Percentiles rank a stretch among this genome's conserved stretches.
These are phyloP conservation scores for Cryptoblepharus egeriae DNA, from an alignment of 2,797 vertebrate genomes.

Conservation along the genomic window DNA sequence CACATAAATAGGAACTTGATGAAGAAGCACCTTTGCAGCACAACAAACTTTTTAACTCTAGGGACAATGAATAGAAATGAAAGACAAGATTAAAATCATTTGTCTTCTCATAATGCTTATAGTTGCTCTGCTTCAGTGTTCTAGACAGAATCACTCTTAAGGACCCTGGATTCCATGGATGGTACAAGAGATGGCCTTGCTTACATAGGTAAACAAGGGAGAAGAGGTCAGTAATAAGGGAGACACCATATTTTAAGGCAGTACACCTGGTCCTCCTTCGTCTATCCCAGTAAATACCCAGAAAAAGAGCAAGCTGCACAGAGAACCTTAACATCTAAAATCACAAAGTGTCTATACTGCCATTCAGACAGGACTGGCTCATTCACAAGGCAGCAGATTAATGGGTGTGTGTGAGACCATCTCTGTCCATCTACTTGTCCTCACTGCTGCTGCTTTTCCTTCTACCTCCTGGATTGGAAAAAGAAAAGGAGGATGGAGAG, in stretches of 20 bases:
- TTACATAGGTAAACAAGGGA: background rate
- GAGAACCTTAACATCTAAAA: background rate
- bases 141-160: background rate
- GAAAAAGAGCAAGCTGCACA: background rate
- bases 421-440: too few relatives aligned
- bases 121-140: background rate
- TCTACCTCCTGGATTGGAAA: too few relatives aligned
- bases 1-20: background rate
- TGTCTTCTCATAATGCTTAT: background rate
- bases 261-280: too few relatives aligned
- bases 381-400: too few relatives aligned
- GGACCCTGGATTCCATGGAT: background rate
- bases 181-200: background rate
- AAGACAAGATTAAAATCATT: background rate
- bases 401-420: too few relatives aligned
- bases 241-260: background rate
- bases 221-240: background rate
- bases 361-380: background rate
- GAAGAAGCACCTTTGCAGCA: background rate
- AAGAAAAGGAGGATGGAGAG: too few relatives aligned
- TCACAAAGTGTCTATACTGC: too few relatives aligned
- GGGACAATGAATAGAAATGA: background rate
- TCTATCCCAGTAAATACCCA: background rate
- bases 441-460: too few relatives aligned
- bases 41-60: background rate